Evolutionary conservation across 2,888 invertebrate genomes (phyloP).

Genomic region (Eupsilia transversa): DNA sequence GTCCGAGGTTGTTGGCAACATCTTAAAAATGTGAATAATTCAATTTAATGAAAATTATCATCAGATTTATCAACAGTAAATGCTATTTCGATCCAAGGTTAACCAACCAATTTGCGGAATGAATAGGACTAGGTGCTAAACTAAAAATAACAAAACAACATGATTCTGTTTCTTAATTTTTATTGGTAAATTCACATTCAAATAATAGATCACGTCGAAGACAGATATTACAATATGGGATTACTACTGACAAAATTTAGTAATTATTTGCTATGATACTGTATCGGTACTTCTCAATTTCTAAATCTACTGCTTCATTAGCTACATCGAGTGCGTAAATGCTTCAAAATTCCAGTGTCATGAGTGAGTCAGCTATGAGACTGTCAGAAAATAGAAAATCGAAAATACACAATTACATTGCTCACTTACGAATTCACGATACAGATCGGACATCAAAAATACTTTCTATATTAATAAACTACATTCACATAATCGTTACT

Average conservation of each 20-base stretch:
- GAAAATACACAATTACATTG: constrained; percentile 85
- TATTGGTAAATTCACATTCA: constrained; percentile 91
- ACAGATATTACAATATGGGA: constrained; percentile 86
- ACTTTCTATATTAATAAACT: constrained; percentile 87
- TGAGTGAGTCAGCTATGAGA: constrained; percentile 81
- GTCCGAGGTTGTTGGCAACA: not conserved
- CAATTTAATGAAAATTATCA: not conserved
- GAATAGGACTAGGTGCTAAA: not conserved
- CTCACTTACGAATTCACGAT: constrained; percentile 86
- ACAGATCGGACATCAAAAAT: constrained; percentile 89
- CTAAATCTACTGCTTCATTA: constrained; percentile 86
- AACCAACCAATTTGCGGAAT: constrained; percentile 2
- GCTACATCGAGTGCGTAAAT: constrained; percentile 89
- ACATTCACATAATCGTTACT: constrained; percentile 85
- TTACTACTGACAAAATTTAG: constrained; percentile 88
- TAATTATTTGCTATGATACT: constrained; percentile 87
- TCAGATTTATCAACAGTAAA: no score
- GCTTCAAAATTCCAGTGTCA: constrained; percentile 86
- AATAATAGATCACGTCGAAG: constrained; percentile 90
- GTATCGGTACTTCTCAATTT: constrained; percentile 88
- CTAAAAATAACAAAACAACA: constrained; percentile 65
- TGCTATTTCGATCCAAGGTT: constrained; percentile 11
- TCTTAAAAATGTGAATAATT: not conserved
- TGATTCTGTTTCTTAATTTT: constrained; percentile 84
- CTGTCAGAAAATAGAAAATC: constrained; percentile 84